Conservation (phyloP, 2,113 vertebrate genomes). For the Saccopteryx bilineata region DNA sequence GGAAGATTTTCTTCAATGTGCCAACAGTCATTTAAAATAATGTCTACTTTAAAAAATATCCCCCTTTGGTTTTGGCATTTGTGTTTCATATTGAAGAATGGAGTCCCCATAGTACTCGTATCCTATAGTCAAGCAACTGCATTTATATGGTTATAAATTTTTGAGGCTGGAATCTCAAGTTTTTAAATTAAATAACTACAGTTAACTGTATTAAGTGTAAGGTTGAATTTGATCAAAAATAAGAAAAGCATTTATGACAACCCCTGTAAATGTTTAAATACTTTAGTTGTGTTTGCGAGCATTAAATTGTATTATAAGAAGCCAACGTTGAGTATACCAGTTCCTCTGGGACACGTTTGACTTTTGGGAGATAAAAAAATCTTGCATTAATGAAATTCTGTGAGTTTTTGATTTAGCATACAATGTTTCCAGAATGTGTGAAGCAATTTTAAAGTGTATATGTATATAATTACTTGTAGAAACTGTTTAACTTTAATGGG, state of each 20-base stretch:
- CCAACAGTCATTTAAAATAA: slow-evolving; percentile 90
- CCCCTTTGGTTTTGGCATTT: slow-evolving; percentile 83
- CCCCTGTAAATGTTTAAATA: slow-evolving; percentile 96
- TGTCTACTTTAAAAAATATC: slow-evolving; percentile 87
- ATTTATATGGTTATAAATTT: slow-evolving; percentile 97
- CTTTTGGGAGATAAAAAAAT: slow-evolving; percentile 93
- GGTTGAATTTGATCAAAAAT: slow-evolving; percentile 92
- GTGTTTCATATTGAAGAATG: slow-evolving; percentile 85
- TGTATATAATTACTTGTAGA: slow-evolving; percentile 91
- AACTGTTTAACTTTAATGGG: slow-evolving; percentile 92
- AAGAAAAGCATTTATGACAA: slow-evolving; percentile 92
- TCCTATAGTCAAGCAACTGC: slow-evolving; percentile 89
- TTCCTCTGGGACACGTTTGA: slow-evolving; percentile 90
- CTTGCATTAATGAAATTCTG: slow-evolving; percentile 94
- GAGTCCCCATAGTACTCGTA: slow-evolving; percentile 90
- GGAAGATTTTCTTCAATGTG: slow-evolving; percentile 83
- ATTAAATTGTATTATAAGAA: slow-evolving; percentile 97
- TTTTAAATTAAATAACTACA: slow-evolving; percentile 98
- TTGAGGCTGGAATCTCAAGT: slow-evolving; percentile 93
- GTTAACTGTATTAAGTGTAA: slow-evolving; percentile 96
- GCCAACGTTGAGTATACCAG: slow-evolving; percentile 87
- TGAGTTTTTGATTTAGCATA: slow-evolving; percentile 92
- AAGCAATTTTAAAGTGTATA: slow-evolving; percentile 86
- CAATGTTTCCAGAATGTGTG: slow-evolving; percentile 88
- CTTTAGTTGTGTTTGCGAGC: slow-evolving; percentile 92